Evolutionary conservation across 2,797 vertebrate species (phyloP), one percentile per base, ranked within the genome.

Genomic region (Clarias fuscus): DNA sequence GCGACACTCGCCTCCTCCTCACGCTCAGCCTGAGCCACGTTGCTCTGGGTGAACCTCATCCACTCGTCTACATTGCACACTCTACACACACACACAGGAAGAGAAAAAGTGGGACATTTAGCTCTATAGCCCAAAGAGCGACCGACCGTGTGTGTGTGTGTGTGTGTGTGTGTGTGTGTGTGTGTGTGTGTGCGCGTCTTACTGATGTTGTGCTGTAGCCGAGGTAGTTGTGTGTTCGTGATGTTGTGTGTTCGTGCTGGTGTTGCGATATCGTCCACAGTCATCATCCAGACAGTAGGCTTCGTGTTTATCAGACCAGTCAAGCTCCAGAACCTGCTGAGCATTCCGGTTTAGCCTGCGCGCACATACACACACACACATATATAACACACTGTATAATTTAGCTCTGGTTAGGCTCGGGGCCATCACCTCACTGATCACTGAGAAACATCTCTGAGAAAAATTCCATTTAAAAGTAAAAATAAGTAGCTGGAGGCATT

Each of bases 281-380:
- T 91, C 91, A 4, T 96, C 94, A 0, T 99, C 98, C 0, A 95
- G 90, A 91, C 90, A 92, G 89, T 97, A 98, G 0, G 97, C 93
- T 88, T 97, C 93, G 2, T 95, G 91, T 88, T 98, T 99, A 89
- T 99, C 97, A 0, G 97, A 99, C 97, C 97, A 98, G 93, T 97
- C 96, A 89, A 92, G 88, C 92, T 99, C 98, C 2, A 98, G 93
- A 0, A 88, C 88, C 89, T 96, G 94, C 92, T 99, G 98, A 15
- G 93, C 92, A 0, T 96, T 95, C 40, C 93, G 90, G 89, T 97
- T 98, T 88, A 93, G 85, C 89, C 98, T 99, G 86, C 84, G 17
- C 77, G 20, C 58, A 90, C 17, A 79, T 2, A 40, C 59, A 80
- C 58, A 64, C 30, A 90, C 10, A 89, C 30, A 62, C 13, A 80